Base-by-base conservation (phyloP, 2,797 vertebrate species). In the Enteromius unitaeniatus region DNA sequence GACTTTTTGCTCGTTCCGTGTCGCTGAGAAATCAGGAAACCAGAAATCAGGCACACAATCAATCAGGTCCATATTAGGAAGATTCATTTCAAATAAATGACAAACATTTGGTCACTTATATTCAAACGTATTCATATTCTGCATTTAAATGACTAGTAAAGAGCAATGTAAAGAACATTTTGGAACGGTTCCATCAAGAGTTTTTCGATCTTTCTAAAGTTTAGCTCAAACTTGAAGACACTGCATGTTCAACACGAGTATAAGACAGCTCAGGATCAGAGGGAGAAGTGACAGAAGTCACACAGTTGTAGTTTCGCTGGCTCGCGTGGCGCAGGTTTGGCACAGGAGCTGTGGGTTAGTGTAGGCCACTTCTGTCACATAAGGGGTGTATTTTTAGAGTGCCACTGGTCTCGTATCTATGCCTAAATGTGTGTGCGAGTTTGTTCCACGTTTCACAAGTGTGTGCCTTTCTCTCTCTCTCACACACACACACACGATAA, bases 351-450 rank as follows among this genome's bases (percentile, higher is more conserved):
- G 74, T 76, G 53, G 74, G 74, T 76, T 42, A 40, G 77, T 79
- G 42, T 51, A 17, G 28, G 62, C 19, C 65, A 80, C 72, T 77
- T 49, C 28, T 77, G 72, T 70, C 65, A 60, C 40, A 65, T 69
- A 58, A 77, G 73, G 64, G 28, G 77, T 47, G 65, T 84, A 84
- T 87, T 85, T 73, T 78, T 82, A 82, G 72, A 78, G 60, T 69
- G 31, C 26, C 40, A 87, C 75, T 69, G 70, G 55, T 76, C 84
- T 64, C 79, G 42, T 72, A 65, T 67, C 64, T 49, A 37, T 75
- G 37, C 60, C 45, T 81, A n/a, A 28, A 15, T 85, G 84, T 45
- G 74, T 14, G 47, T 58, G 26, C 11, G 65, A 26, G 51, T 49
- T 62, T 73, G 68, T 60, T 47, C 23, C 37, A 72, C 55, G 67